Evolutionary conservation across 2,797 vertebrate species (phyloP).

Genomic region (Lagorchestes hirsutus): DNA sequence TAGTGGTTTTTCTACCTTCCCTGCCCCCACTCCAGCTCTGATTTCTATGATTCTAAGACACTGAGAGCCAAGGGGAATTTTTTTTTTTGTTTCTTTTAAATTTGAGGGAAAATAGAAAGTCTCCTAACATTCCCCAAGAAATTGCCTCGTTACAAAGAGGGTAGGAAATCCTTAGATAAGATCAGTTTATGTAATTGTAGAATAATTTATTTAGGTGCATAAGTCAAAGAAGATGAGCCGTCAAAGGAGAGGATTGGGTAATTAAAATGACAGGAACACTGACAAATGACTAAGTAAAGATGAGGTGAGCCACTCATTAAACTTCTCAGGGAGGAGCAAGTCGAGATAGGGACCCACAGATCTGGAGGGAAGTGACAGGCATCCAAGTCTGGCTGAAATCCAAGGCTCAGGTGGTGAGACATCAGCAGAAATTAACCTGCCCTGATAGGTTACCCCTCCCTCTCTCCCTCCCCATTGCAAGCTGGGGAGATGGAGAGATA

Average conservation of each 20-base stretch:
- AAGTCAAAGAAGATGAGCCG: neutral
- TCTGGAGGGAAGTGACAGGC: slow-evolving; percentile 64
- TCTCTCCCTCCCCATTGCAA: neutral
- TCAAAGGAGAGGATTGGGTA: slow-evolving; percentile 41
- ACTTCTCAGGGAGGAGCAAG: slow-evolving; percentile 35
- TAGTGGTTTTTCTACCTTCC: neutral
- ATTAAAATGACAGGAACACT: slow-evolving; percentile 68
- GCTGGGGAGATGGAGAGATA: neutral
- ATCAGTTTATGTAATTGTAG: slow-evolving; percentile 15
- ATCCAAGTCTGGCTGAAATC: neutral
- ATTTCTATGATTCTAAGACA: neutral
- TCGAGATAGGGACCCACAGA: neutral
- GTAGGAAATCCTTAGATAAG: slow-evolving; percentile 56
- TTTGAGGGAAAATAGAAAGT: neutral
- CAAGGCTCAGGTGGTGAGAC: neutral
- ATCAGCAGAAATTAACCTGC: neutral
- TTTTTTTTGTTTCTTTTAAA: neutral
- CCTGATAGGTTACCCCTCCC: neutral
- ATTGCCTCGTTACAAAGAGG: neutral
- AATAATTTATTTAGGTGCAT: slow-evolving; percentile 52
- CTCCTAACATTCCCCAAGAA: neutral
- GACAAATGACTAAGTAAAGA: slow-evolving; percentile 69
- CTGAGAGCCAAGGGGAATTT: neutral
- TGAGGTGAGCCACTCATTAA: slow-evolving; percentile 53
- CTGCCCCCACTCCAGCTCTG: neutral